Conservation (phyloP, 1,140 invertebrate genomes). For the Globodera ellingtonae region DNA sequence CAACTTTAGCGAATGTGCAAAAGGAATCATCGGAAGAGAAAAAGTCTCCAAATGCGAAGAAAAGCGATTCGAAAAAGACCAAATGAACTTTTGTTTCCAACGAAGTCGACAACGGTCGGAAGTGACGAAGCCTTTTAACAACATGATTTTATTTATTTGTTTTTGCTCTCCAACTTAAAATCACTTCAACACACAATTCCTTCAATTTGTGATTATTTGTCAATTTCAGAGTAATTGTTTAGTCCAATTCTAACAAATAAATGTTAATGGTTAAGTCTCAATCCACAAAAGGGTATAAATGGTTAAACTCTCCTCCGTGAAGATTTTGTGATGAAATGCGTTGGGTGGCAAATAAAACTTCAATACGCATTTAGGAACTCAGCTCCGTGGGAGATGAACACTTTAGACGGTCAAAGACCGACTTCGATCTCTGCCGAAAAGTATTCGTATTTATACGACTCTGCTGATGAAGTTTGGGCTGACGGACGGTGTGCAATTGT, state of each 20-base stretch:
- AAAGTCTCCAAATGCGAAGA: constrained; percentile 26
- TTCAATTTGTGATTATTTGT: constrained; percentile 12
- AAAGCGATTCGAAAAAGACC: constrained; percentile 46
- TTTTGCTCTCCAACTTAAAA: not conserved
- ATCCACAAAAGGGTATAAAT: no score
- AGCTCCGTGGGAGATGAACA: no score
- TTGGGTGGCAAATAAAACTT: no score
- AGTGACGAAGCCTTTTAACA: not conserved
- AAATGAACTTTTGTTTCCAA: constrained; percentile 33
- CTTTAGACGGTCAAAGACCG: not conserved
- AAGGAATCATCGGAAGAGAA: constrained; percentile 15
- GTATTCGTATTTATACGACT: not conserved
- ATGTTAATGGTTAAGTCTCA: no score
- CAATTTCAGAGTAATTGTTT: not conserved
- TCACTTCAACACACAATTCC: not conserved
- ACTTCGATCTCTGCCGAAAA: not conserved
- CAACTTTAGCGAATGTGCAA: constrained; percentile 2
- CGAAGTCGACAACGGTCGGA: not conserved
- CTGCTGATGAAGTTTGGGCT: not conserved
- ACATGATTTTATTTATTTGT: not conserved
- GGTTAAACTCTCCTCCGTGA: no score
- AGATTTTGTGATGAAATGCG: no score
- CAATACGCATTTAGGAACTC: no score
- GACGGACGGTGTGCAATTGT: constrained; percentile 73
- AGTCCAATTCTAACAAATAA: no score